A percentile compares a stretch with the other conserved stretches of the same genome.
phyloP scores from a whole-genome alignment of 2,113 vertebrate species.

The Ceuthmochares aereus region DNA sequence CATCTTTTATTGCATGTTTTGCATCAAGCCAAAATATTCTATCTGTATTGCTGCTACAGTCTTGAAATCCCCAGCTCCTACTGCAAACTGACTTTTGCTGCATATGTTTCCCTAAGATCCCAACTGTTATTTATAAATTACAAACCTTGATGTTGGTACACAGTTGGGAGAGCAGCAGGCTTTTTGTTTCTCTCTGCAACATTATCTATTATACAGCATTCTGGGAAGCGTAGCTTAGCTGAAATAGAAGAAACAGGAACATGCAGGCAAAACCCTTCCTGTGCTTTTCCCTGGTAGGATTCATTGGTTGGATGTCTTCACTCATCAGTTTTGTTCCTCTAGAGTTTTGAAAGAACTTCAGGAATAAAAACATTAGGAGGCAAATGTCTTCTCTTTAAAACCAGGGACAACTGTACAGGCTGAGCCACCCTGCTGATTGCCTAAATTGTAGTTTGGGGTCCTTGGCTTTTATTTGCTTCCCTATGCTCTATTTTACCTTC shows the following conservation, averaged over 20 bases:
- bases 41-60: background rate
- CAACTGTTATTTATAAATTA: background rate
- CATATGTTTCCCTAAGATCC: background rate
- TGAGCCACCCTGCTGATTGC: background rate
- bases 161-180: background rate
- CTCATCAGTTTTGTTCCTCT: background rate
- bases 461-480: background rate
- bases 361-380: background rate
- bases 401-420: background rate
- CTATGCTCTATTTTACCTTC: slow-evolving; percentile 1
- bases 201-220: background rate
- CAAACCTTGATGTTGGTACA: background rate
- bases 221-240: background rate
- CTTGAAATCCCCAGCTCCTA: background rate
- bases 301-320: background rate
- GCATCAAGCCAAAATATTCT: background rate
- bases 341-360: background rate
- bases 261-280: background rate
- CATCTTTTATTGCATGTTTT: background rate
- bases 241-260: background rate
- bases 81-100: background rate
- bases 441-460: background rate
- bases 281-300: background rate
- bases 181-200: background rate
- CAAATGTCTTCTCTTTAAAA: background rate